phyloP scores from a whole-genome alignment of 1,140 invertebrate genomes.

The Capitella teleta region DNA sequence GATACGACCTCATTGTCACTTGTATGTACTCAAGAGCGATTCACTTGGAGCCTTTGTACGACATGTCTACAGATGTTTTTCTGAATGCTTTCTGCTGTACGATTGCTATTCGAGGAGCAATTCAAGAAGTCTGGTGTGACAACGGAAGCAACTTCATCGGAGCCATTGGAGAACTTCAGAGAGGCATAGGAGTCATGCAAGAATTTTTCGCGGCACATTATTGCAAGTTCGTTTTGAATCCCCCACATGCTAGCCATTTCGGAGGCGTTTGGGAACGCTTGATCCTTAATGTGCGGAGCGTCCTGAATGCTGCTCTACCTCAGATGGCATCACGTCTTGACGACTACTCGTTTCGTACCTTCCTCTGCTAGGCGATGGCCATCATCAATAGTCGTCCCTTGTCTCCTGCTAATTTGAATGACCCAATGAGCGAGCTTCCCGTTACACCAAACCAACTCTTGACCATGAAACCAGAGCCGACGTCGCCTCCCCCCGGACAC shows the following conservation, averaged over 20 bases:
- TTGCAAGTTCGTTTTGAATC: slow-evolving; percentile 8
- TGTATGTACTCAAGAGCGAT: slow-evolving; percentile 11
- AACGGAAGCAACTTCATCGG: slow-evolving; percentile 19
- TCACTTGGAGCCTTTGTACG: slow-evolving; percentile 18
- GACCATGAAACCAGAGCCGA: slow-evolving; percentile 5
- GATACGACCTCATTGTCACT: slow-evolving; percentile 16
- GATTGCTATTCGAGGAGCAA: slow-evolving; percentile 14
- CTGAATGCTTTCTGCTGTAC: slow-evolving; percentile 16
- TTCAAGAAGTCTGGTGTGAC: slow-evolving; percentile 14
- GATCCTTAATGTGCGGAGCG: slow-evolving; percentile 16
- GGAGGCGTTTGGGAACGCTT: slow-evolving; percentile 18
- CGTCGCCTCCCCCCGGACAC: slow-evolving; percentile 1
- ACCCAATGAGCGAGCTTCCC: slow-evolving; percentile 12
- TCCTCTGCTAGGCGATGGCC: slow-evolving; percentile 18
- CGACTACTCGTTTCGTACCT: slow-evolving; percentile 8
- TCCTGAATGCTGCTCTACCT: slow-evolving; percentile 17
- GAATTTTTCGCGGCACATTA: slow-evolving; percentile 3
- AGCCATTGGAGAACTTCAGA: slow-evolving; percentile 6
- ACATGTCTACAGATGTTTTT: slow-evolving; percentile 17
- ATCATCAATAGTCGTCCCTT: slow-evolving; percentile 15
- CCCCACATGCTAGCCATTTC: slow-evolving; percentile 9
- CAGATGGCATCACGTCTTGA: background rate
- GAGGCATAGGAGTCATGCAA: background rate
- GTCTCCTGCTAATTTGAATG: slow-evolving; percentile 8
- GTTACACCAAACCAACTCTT: slow-evolving; percentile 14